Percentiles rank a stretch among this genome's conserved stretches.
These are phyloP conservation scores for Neomorphus geoffroyi DNA, from an alignment of 2,797 vertebrate species.

Conservation along the genomic window DNA sequence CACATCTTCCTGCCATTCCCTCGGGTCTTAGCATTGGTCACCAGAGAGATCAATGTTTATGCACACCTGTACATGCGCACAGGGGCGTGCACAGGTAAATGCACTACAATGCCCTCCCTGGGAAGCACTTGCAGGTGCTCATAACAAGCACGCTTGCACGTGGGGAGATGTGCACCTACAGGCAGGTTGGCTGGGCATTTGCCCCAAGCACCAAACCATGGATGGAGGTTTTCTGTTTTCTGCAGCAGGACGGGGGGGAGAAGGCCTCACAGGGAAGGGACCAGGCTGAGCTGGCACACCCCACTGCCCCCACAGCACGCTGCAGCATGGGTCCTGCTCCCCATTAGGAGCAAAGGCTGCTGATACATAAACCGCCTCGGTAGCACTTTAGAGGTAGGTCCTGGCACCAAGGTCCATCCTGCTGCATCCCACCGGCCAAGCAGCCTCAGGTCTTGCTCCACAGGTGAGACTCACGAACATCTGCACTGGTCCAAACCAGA, in stretches of 20 bases:
- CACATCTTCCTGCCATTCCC: too few relatives aligned
- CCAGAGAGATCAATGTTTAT: neutral
- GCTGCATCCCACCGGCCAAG: neutral
- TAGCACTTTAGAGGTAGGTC: neutral
- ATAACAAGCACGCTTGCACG: fast-evolving
- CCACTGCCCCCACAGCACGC: neutral
- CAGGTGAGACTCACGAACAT: neutral
- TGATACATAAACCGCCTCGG: neutral
- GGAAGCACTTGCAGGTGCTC: neutral
- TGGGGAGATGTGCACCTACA: neutral
- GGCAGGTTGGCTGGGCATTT: fast-evolving
- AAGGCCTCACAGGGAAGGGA: neutral
- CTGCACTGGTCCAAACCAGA: fast-evolving
- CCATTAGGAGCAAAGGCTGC: neutral
- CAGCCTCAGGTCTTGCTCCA: neutral
- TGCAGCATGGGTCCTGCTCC: fast-evolving
- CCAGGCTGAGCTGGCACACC: neutral
- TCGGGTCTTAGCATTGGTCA: too few relatives aligned
- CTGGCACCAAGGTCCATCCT: fast-evolving
- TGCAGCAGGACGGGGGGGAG: neutral
- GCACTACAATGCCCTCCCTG: fast-evolving
- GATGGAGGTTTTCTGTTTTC: neutral
- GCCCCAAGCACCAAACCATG: neutral
- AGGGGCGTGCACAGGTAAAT: neutral
- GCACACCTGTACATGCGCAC: fast-evolving